These are phyloP conservation scores for Sorex maritimensis DNA, from an alignment of 2,797 vertebrate genomes.

Conservation along the genomic window DNA sequence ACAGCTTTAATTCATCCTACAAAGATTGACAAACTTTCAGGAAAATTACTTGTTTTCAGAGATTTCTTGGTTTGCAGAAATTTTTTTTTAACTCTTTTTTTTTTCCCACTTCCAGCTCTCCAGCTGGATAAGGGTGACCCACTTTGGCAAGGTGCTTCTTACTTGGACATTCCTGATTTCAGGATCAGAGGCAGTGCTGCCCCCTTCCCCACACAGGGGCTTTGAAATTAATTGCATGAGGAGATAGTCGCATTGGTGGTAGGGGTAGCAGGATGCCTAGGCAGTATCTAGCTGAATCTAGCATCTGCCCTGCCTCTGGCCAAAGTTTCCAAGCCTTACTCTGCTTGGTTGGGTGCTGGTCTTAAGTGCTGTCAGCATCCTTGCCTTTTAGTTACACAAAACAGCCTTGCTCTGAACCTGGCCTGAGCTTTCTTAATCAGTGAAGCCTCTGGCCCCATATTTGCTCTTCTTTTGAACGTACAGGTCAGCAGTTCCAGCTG, in stretches of 20 bases:
- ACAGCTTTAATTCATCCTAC: no score
- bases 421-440: constrained; percentile 1
- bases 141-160: background rate
- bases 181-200: background rate
- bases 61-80: background rate
- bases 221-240: constrained; percentile 50
- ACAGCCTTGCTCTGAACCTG: background rate
- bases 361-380: background rate
- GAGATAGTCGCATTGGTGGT: background rate
- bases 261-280: background rate
- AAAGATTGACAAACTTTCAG: background rate
- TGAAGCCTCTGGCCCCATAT: constrained; percentile 47
- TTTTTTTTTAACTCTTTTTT: no score
- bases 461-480: constrained; percentile 61
- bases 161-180: constrained; percentile 39
- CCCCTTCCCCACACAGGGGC: background rate
- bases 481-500: constrained; percentile 74
- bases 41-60: constrained; percentile 54
- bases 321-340: constrained; percentile 30
- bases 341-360: background rate
- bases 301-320: background rate
- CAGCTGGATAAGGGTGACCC: background rate
- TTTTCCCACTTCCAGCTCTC: background rate
- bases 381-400: constrained; percentile 48
- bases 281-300: constrained; percentile 42